Conservation (phyloP, 2,113 vertebrate genomes). For the Hoplias malabaricus region DNA sequence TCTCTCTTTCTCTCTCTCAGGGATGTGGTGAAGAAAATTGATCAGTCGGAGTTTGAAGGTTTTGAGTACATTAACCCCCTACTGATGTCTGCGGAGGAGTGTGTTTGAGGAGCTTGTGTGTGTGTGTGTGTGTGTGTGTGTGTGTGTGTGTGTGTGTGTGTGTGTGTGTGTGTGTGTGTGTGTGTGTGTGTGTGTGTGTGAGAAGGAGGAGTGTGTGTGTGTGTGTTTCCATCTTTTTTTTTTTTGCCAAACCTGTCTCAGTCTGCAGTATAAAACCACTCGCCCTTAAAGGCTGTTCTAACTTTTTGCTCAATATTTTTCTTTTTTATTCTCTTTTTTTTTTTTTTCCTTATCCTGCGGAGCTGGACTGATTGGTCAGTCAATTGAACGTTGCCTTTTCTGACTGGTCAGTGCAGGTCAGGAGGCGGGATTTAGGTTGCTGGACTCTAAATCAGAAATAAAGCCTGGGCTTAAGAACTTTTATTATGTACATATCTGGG, state of each 20-base stretch:
- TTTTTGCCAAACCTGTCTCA: conserved; percentile 73
- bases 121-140: background rate
- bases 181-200: conserved; percentile 76
- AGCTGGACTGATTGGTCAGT: conserved; percentile 65
- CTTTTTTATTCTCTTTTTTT: conserved; percentile 51
- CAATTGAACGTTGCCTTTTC: conserved; percentile 58
- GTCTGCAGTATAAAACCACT: conserved; percentile 77
- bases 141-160: conserved; percentile 81
- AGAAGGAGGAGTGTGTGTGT: conserved; percentile 21
- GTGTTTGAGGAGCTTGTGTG: too few species aligned
- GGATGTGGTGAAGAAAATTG: conserved; percentile 96
- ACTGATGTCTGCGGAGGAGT: conserved; percentile 98
- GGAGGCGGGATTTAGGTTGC: conserved; percentile 63
- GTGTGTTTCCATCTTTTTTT: conserved; percentile 49
- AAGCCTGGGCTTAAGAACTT: conserved; percentile 49
- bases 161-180: too few species aligned
- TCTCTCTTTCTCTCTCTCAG: conserved; percentile 62
- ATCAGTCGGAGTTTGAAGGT: conserved; percentile 98
- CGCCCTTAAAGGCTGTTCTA: conserved; percentile 70
- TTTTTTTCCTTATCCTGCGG: conserved; percentile 72
- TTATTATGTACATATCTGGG: conserved; percentile 67
- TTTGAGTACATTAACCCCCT: conserved; percentile 99
- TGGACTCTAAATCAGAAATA: conserved; percentile 37
- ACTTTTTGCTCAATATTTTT: conserved; percentile 23
- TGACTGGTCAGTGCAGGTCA: conserved; percentile 42